phyloP scores from a whole-genome alignment of 2,113 vertebrate species.

The Papio anubis region DNA sequence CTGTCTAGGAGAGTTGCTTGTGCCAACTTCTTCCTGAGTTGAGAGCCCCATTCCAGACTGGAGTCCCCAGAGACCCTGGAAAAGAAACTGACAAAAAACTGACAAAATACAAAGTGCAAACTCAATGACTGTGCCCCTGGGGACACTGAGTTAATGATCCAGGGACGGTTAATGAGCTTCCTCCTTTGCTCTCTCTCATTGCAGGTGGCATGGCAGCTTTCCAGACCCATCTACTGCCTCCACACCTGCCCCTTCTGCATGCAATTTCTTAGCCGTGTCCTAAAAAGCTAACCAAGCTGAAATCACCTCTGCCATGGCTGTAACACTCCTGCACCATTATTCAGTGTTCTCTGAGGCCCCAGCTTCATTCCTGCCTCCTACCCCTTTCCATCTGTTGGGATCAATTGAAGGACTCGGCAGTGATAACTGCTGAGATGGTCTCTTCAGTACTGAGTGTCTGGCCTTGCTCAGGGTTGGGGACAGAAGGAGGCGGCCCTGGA shows the following conservation, averaged over 20 bases:
- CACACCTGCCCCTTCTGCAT: constrained; percentile 13
- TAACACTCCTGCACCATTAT: neutral
- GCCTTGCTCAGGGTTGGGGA: neutral
- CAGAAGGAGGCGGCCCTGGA: neutral
- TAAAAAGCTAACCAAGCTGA: constrained; percentile 66
- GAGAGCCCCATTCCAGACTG: neutral
- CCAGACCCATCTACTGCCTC: constrained; percentile 23
- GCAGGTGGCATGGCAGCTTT: constrained; percentile 54
- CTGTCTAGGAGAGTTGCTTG: neutral
- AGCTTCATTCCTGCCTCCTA: neutral
- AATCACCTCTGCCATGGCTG: neutral
- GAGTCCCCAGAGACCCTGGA: neutral
- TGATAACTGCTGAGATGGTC: neutral
- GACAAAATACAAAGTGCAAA: neutral
- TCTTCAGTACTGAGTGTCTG: neutral
- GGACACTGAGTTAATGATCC: constrained; percentile 42
- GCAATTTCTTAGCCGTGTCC: constrained; percentile 30
- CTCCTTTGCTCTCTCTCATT: neutral
- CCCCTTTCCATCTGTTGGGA: constrained; percentile 1
- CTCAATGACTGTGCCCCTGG: constrained; percentile 10
- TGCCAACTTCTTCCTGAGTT: neutral
- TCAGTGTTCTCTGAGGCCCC: neutral
- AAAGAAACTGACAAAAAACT: neutral
- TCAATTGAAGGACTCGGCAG: fast-evolving
- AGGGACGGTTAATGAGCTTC: constrained; percentile 42